Conservation (phyloP, 1,140 invertebrate genomes). For the Ooceraea biroi region DNA sequence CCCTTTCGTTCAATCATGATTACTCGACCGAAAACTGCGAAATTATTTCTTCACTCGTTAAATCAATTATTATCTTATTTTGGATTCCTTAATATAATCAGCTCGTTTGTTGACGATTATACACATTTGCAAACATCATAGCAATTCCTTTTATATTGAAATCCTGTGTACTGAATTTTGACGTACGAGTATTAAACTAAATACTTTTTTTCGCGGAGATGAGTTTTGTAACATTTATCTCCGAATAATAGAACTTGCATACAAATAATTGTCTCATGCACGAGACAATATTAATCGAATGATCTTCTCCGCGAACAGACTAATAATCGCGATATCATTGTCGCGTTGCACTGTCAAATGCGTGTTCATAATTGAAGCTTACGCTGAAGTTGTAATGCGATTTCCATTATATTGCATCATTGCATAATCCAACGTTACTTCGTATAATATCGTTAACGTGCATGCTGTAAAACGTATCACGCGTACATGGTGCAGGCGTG, state of each 20-base stretch:
- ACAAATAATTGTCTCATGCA: background rate
- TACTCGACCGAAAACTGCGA: background rate
- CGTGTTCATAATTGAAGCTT: conserved; percentile 45
- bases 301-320: background rate
- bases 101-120: too few species aligned
- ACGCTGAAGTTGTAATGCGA: conserved; percentile 43
- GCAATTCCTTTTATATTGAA: too few species aligned
- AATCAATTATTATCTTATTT: conserved; percentile 22
- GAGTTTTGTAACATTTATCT: too few species aligned
- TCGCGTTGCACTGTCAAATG: conserved; percentile 14
- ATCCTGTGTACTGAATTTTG: too few species aligned
- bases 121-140: background rate
- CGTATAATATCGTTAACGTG: conserved; percentile 47
- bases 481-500: background rate
- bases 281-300: conserved; percentile 2
- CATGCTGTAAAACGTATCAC: conserved; percentile 14
- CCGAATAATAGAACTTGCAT: too few species aligned
- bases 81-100: too few species aligned
- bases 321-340: background rate
- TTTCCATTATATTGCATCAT: conserved; percentile 45
- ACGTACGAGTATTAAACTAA: too few species aligned
- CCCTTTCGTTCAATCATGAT: conserved; percentile 23
- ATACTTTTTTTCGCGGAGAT: too few species aligned
- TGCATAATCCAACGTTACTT: conserved; percentile 39
- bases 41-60: background rate